Evolutionary conservation across 2,797 vertebrate genomes (phyloP).

Genomic region (Hemitrygon akajei): DNA sequence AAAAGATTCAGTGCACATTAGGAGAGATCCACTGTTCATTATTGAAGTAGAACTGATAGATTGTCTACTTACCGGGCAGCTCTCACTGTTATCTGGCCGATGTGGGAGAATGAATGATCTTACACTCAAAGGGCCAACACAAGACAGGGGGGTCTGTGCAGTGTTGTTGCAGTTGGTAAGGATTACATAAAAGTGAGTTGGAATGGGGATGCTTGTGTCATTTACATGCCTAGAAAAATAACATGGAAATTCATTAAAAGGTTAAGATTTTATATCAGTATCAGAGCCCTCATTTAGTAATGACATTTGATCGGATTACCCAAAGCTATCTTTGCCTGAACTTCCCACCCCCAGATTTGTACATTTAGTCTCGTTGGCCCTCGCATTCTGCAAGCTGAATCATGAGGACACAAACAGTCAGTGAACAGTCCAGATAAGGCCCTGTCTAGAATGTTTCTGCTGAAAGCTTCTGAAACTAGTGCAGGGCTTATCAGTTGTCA

Average conservation of each 20-base stretch:
- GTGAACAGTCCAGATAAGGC: too few species aligned
- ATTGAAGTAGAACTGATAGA: neutral
- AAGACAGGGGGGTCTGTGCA: conserved; percentile 52
- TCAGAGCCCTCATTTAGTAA: conserved; percentile 42
- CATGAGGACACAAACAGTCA: too few species aligned
- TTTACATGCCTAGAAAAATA: conserved; percentile 48
- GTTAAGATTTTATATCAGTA: neutral
- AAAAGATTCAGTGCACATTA: neutral
- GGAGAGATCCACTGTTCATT: neutral
- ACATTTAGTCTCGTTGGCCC: too few species aligned
- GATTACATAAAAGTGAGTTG: conserved; percentile 86
- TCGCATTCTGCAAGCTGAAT: too few species aligned
- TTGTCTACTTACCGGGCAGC: conserved; percentile 73
- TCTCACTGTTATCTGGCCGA: conserved; percentile 72
- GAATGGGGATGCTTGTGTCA: conserved; percentile 58
- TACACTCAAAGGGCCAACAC: conserved; percentile 58
- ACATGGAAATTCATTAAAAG: conserved; percentile 28
- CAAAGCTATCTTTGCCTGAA: conserved; percentile 24
- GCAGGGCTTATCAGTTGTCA: too few species aligned
- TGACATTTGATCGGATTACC: conserved; percentile 43
- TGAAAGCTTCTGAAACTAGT: too few species aligned
- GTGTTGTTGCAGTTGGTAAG: conserved; percentile 74
- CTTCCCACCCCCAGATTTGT: too few species aligned
- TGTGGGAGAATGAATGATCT: conserved; percentile 81
- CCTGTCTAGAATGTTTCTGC: too few species aligned